Base-by-base conservation (phyloP, 2,888 invertebrate species). In the Aradus depressus region DNA sequence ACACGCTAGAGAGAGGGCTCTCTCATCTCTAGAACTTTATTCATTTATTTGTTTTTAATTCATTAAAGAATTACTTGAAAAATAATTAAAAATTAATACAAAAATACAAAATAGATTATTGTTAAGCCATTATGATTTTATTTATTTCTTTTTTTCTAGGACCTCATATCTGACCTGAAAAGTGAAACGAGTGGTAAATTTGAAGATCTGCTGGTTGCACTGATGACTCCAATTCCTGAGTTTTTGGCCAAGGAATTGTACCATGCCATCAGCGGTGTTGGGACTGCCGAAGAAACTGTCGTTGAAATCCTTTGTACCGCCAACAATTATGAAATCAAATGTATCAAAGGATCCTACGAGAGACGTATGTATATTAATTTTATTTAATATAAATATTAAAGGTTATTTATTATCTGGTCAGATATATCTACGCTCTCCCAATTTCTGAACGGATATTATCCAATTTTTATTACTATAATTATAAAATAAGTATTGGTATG, bases 111-210 rank as follows among this genome's bases (percentile, higher is more conserved):
- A n/a, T n/a, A n/a, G n/a, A n/a, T n/a, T n/a, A n/a, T n/a, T n/a
- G n/a, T n/a, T n/a, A n/a, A n/a, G n/a, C n/a, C n/a, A n/a, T n/a
- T n/a, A n/a, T n/a, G n/a, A n/a, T n/a, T n/a, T n/a, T n/a, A n/a
- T n/a, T 6, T 35, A 3, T 22, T 21, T 5, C 23, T 39, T 6
- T 41, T 48, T 8, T 52, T 50, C 21, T 54, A 63, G 63, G 62
- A 63, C 55, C 71, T 91, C 22, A 75, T 88, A 41, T 80, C 82
- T 35, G 87, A 91, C 61, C 69, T 91, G 60, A 89, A 88, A 68
- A 85, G 88, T 60, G 93, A 95, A 69, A 76, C 90, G 18, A 83
- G 80, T 60, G 93, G 92, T 3, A 82, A 85, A 63, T 91, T 93
- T 64, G 87, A 92, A 64, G 82, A 86, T 55, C 74, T 86, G 0